Evolutionary conservation across 2,797 vertebrate genomes (phyloP).

Genomic region (Pseudomugil tenellus): DNA sequence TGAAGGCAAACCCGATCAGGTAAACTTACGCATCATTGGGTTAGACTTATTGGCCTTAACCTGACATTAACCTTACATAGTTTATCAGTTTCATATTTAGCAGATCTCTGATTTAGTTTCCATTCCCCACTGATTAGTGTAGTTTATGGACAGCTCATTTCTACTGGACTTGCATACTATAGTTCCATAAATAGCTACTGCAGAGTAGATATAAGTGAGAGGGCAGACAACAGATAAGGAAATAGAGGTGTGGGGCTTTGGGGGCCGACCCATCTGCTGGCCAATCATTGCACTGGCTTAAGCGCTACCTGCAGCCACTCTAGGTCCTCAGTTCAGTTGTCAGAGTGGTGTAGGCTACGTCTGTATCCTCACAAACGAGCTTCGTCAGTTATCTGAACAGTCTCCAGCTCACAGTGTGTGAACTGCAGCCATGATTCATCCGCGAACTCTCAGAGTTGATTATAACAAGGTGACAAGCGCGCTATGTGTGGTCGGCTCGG

Average conservation of each 20-base stretch:
- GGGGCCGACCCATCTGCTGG: neutral
- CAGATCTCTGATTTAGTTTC: too few relatives aligned
- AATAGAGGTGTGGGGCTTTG: neutral
- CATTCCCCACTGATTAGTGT: too few relatives aligned
- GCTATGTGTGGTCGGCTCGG: slow-evolving; percentile 84
- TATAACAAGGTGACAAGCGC: slow-evolving; percentile 73
- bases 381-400: fast-evolving
- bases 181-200: too few relatives aligned
- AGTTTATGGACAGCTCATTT: too few relatives aligned
- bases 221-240: neutral
- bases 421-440: slow-evolving; percentile 67
- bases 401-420: neutral
- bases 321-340: neutral
- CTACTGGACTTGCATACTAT: too few relatives aligned
- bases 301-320: neutral
- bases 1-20: slow-evolving; percentile 62
- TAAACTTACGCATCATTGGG: slow-evolving; percentile 8
- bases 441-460: slow-evolving; percentile 85
- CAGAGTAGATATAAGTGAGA: neutral
- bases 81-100: too few relatives aligned
- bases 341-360: fast-evolving
- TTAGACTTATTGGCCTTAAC: too few relatives aligned
- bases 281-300: slow-evolving; percentile 35
- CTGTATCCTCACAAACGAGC: neutral
- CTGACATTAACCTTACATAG: neutral